Evolutionary conservation across 2,797 vertebrate genomes (phyloP).

Genomic region (Gorsachius magnificus): DNA sequence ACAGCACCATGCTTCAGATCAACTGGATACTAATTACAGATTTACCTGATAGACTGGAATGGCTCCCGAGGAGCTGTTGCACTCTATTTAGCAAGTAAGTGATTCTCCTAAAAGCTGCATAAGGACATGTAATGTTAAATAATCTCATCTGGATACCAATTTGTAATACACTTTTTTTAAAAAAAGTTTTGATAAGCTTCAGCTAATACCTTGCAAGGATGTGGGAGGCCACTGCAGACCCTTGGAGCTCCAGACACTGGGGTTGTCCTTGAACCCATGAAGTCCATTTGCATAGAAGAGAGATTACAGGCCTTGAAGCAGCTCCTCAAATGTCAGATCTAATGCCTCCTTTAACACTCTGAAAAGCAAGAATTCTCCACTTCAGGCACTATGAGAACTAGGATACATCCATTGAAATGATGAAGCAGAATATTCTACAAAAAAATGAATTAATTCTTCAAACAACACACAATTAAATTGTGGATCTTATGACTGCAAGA

Average conservation of each 20-base stretch:
- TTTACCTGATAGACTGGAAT: conserved; percentile 48
- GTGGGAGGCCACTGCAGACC: not conserved
- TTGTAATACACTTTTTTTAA: not conserved
- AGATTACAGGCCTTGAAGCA: not conserved
- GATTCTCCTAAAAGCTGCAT: conserved; percentile 11
- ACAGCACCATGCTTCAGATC: conserved; percentile 31
- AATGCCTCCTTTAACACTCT: not conserved
- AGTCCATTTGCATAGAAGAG: not conserved
- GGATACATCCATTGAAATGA: not conserved
- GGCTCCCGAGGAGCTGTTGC: conserved; percentile 37
- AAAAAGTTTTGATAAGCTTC: not conserved
- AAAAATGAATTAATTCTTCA: not conserved
- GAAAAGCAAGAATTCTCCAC: not conserved
- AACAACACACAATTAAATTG: not conserved
- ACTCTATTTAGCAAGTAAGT: conserved; percentile 19
- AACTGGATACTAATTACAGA: conserved; percentile 60
- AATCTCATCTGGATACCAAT: not conserved
- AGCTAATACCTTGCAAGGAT: not conserved
- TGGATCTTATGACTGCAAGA: not conserved
- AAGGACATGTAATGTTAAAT: not conserved
- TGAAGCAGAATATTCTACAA: not conserved
- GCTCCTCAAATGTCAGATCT: not conserved
- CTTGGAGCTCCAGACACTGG: accelerated
- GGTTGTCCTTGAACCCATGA: not conserved
- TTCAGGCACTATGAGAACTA: not conserved